Evolutionary conservation across 2,888 invertebrate species (phyloP).

Genomic region (Dyspetes luteomarginatus): DNA sequence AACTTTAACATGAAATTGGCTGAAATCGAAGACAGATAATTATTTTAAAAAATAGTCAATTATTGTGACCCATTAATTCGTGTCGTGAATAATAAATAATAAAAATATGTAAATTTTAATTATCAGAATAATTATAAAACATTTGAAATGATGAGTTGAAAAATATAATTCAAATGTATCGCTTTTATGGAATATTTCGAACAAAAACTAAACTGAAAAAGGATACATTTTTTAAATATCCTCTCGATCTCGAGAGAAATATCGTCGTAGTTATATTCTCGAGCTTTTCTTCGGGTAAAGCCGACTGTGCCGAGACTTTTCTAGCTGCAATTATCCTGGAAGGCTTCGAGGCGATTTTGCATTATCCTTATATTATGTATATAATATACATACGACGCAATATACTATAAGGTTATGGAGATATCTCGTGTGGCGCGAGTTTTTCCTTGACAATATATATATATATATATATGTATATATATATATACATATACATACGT

Average conservation of each 20-base stretch:
- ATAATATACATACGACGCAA: conserved; percentile 4
- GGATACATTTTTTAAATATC: neutral
- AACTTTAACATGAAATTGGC: too few relatives aligned
- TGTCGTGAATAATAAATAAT: too few relatives aligned
- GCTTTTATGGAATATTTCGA: neutral
- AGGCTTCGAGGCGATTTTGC: conserved; percentile 71
- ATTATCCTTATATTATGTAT: conserved; percentile 44
- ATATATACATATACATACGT: conserved; percentile 5
- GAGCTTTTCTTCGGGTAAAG: neutral
- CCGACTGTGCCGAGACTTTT: conserved; percentile 45
- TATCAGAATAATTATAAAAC: too few relatives aligned
- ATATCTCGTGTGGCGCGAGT: conserved; percentile 28
- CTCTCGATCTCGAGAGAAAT: neutral
- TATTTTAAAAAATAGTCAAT: too few relatives aligned
- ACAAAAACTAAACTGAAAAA: too few relatives aligned
- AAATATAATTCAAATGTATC: too few relatives aligned
- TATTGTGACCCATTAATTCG: too few relatives aligned
- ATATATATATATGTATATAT: conserved; percentile 3
- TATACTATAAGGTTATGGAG: conserved; percentile 10
- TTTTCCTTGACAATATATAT: conserved; percentile 26
- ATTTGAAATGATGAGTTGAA: too few relatives aligned
- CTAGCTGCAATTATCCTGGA: conserved; percentile 74
- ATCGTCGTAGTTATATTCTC: neutral
- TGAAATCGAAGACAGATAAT: too few relatives aligned
- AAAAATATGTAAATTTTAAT: too few relatives aligned